These are phyloP conservation scores for Hypanus sabinus DNA, from an alignment of 2,113 vertebrate genomes.

Conservation along the genomic window DNA sequence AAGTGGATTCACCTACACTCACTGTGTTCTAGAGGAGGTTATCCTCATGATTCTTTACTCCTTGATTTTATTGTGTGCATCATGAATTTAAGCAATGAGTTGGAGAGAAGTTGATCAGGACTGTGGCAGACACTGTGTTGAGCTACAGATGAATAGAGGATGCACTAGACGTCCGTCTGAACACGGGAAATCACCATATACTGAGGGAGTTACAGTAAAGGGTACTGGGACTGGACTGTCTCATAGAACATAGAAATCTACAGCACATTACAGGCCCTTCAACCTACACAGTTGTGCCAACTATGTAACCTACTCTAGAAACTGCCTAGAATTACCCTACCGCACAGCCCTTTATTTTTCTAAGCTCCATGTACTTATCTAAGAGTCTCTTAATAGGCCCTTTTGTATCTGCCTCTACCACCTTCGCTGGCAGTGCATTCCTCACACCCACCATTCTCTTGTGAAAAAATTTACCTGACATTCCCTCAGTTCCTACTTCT, in stretches of 20 bases:
- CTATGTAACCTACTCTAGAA: too few relatives aligned
- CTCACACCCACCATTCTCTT: too few relatives aligned
- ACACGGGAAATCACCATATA: background rate
- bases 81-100: background rate
- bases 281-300: too few relatives aligned
- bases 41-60: background rate
- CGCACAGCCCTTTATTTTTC: too few relatives aligned
- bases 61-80: background rate
- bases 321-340: too few relatives aligned
- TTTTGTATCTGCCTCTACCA: too few relatives aligned
- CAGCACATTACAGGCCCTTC: too few relatives aligned
- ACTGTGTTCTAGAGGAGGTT: background rate
- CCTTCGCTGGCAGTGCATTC: too few relatives aligned
- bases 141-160: background rate
- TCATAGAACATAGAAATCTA: background rate
- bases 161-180: background rate
- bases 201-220: background rate
- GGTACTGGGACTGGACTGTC: background rate
- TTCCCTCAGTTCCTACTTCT: too few relatives aligned
- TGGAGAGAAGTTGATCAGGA: background rate
- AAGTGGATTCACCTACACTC: background rate
- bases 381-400: too few relatives aligned
- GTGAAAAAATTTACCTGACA: too few relatives aligned
- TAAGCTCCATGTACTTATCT: too few relatives aligned
- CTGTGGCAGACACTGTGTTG: background rate